Base-by-base conservation (phyloP, 1,140 invertebrate species). In the Brevipalpus yothersi region DNA sequence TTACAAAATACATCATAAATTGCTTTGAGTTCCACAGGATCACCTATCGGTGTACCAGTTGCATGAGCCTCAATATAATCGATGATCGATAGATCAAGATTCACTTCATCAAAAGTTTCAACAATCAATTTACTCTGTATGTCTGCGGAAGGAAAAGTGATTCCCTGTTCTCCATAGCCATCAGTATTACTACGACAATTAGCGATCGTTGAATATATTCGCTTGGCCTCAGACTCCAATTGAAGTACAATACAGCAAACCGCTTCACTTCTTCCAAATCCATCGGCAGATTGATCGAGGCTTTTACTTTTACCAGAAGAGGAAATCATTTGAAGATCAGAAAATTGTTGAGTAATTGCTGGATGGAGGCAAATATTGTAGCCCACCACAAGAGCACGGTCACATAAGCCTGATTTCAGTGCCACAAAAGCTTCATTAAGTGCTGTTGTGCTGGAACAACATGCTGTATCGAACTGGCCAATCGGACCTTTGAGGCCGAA, bases 61-160 rank as follows among this genome's bases (percentile, higher is more conserved):
- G 91, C 91, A 70, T 97, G 93, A 19, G 89, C 87, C 71, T 97
- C 93, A 10, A 97, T 80, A 69, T 94, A 97, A 0, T 71, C 72
- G 0, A 96, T 82, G 15, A n/a, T 49, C 40, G 73, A 69, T 7
- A 90, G 90, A 66, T 83, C 78, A 17, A 96, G 68, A 0, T 80
- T 78, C 19, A 77, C 79, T 69, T 93, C 87, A 11, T 71, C 72
- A 69, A 93, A 96, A 0, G 87, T 80, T 68, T 91, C 84, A 58
- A 64, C 53, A 13, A 72, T 56, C 1, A 72, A 60, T 41, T 59
- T 58, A 41, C 66, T 64, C 62, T 72, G 69, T 19, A 64, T 57
- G 10, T 59, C 41, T 17, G n/a, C 51, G 19, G 31, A 40, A 19
- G 68, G 68, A 59, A 66, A 69, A 0, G 68, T 69, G 64, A 96